Base-by-base conservation (phyloP, 1,140 invertebrate genomes). In the Carposina sasakii region DNA sequence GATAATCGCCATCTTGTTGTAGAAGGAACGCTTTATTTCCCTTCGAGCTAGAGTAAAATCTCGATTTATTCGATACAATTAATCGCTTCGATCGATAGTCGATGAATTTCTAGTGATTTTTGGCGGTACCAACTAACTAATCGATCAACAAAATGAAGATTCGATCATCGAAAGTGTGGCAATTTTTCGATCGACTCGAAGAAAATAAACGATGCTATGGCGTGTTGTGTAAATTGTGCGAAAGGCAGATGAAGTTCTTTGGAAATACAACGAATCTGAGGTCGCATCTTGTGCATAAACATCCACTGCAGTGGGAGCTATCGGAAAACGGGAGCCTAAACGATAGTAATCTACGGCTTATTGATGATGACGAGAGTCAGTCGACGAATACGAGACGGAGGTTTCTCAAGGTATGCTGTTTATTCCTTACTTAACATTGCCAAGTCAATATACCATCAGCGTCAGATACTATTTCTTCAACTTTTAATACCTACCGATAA, bases 171-270 rank as follows among this genome's bases (percentile, higher is more conserved):
- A 31, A 72, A 36, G 81, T 81, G 46, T 84, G 81, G 81, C 63
- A 69, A 47, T 81, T 81, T 58, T 84, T 81, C 53, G 81, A 84
- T 54, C 77, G 81, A 12, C 39, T 84, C 13, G 69, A 77, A 63
- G 72, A 81, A 31, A 63, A 75, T 56, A 64, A 71, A 16, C 61
- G 81, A 63, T 76, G 72, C 63, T 57, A 73, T 3, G 58, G 71
- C 5, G 75, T 84, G 41, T 57, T 81, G 69, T 84, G 81, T 57
- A 84, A 81, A 76, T 69, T 84, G 55, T 84, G 79, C 59, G 79
- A 83, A 54, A 63, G 56, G 15, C 69, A 78, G 44, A 81, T 81
- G 52, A 83, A 83, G 53, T 84, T 70, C 60, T 84, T 81, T 40
- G 79, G 79, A 21, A 84, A 81, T 56, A 84, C 79, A 15, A 84